phyloP scores from a whole-genome alignment of 2,888 invertebrate genomes.

The Hanleya hanleyi region DNA sequence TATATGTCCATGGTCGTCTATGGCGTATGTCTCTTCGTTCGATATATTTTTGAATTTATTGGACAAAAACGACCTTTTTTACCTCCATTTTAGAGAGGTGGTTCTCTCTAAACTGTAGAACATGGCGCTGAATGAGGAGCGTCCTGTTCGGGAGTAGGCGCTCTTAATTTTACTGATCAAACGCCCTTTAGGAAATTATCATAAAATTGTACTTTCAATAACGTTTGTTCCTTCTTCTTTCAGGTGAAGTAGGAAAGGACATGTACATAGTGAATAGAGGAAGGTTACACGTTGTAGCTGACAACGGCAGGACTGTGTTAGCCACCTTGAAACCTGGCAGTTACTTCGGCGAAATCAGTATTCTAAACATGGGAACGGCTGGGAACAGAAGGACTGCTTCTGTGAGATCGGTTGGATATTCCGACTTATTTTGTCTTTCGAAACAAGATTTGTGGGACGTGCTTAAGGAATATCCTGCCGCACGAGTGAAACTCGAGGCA shows the following conservation, averaged over 20 bases:
- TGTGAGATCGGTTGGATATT: conserved; percentile 98
- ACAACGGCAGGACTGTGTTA: conserved; percentile 95
- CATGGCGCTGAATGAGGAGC: too few species aligned
- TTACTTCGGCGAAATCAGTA: conserved; percentile 99
- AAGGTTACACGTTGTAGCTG: conserved; percentile 77
- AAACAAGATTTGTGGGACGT: conserved; percentile 99
- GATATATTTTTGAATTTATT: too few species aligned
- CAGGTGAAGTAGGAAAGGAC: conserved; percentile 99
- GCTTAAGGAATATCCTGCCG: conserved; percentile 82
- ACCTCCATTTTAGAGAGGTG: too few species aligned
- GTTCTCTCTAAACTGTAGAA: too few species aligned
- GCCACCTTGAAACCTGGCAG: conserved; percentile 98
- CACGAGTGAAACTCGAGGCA: conserved; percentile 86
- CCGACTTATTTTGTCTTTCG: conserved; percentile 97
- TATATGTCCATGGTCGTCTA: too few species aligned
- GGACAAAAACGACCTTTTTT: too few species aligned
- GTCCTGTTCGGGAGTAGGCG: too few species aligned
- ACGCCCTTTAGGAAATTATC: too few species aligned
- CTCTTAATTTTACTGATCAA: too few species aligned
- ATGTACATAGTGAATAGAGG: conserved; percentile 99
- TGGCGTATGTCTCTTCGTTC: too few species aligned
- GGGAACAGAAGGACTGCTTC: conserved; percentile 99
- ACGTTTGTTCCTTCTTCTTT: too few species aligned
- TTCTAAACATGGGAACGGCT: conserved; percentile 93
- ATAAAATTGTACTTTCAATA: too few species aligned